Evolutionary conservation across 1,140 invertebrate species (phyloP).

Genomic region (Nilaparvata lugens): DNA sequence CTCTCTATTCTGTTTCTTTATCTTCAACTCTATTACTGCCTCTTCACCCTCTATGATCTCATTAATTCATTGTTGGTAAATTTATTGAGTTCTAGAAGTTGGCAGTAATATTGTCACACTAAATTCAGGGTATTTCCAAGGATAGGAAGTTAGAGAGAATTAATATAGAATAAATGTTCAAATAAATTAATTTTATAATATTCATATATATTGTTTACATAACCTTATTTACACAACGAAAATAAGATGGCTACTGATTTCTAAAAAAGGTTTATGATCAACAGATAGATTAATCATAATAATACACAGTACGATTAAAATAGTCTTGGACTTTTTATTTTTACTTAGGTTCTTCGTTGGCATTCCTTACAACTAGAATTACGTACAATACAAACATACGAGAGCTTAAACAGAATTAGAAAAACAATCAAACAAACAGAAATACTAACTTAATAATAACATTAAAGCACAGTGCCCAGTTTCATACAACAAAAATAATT

Average conservation of each 20-base stretch:
- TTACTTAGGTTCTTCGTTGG: background rate
- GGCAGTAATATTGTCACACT: too few relatives aligned
- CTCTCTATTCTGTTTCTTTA: too few relatives aligned
- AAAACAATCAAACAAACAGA: background rate
- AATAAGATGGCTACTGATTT: background rate
- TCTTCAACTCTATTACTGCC: too few relatives aligned
- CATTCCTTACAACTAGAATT: background rate
- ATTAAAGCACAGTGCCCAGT: conserved; percentile 2
- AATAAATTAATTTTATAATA: conserved; percentile 2
- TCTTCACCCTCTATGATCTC: too few relatives aligned
- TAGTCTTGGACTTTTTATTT: conserved; percentile 3
- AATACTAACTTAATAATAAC: background rate
- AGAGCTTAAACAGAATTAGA: background rate
- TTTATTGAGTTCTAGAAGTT: too few relatives aligned
- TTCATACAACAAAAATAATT: background rate
- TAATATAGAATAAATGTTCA: too few relatives aligned
- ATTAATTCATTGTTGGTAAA: too few relatives aligned
- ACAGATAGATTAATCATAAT: background rate
- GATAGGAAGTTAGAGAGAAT: too few relatives aligned
- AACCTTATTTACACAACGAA: conserved; percentile 3
- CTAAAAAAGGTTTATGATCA: background rate
- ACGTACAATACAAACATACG: background rate
- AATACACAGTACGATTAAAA: background rate
- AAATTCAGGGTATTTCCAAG: too few relatives aligned
- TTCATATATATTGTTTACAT: conserved; percentile 5